A percentile compares a stretch with the other conserved stretches of the same genome.
Conservation (phyloP, 2,888 invertebrate genomes). For the Drosophila infuscata region DNA sequence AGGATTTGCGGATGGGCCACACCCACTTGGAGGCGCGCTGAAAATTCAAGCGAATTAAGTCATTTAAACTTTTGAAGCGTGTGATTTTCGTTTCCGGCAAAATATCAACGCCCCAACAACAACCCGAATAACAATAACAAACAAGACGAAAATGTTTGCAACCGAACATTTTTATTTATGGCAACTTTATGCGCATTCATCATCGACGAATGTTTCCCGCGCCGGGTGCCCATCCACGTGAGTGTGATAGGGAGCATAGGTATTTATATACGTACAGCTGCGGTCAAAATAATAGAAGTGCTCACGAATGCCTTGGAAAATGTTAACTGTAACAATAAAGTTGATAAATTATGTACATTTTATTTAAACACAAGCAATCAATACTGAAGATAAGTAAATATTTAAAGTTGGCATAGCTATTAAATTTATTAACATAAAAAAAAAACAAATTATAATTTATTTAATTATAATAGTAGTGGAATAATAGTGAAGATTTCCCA, state of each 20-base stretch:
- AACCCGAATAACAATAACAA: conserved; percentile 38
- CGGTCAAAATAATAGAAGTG: neutral
- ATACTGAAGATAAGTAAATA: neutral
- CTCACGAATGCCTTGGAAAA: neutral
- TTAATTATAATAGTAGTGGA: neutral
- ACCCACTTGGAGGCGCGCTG: conserved; percentile 29
- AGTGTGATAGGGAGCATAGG: conserved; percentile 8
- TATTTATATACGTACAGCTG: neutral
- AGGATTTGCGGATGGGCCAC: conserved; percentile 17
- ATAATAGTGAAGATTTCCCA: neutral
- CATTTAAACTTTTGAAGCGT: conserved; percentile 76
- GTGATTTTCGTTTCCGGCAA: conserved; percentile 74
- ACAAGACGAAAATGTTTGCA: conserved; percentile 51
- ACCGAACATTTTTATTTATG: conserved; percentile 67
- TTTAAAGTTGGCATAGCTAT: neutral
- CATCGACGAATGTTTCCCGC: conserved; percentile 52
- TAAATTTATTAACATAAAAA: neutral
- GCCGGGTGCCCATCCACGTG: conserved; percentile 8
- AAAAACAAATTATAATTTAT: neutral
- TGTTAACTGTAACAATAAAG: neutral
- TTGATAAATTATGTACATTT: neutral
- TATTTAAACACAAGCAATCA: neutral
- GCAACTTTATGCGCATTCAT: conserved; percentile 76
- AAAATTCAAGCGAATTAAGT: conserved; percentile 70
- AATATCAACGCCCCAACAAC: conserved; percentile 51